These are phyloP conservation scores for Callipepla squamata DNA, from an alignment of 2,113 vertebrate genomes.

Conservation along the genomic window DNA sequence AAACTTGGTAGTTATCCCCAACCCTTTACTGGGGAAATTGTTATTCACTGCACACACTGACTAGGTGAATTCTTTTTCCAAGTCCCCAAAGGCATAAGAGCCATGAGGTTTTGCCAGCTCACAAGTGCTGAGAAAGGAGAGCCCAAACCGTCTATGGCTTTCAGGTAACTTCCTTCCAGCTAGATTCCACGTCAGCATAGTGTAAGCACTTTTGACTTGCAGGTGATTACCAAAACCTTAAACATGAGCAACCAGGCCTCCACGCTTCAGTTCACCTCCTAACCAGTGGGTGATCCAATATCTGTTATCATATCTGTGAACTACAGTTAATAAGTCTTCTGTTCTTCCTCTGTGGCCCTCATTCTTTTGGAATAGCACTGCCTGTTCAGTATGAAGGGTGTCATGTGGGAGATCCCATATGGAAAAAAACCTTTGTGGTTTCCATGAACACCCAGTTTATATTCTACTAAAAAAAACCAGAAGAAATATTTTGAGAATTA, in stretches of 20 bases:
- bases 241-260: background rate
- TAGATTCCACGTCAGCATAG: background rate
- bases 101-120: fast-evolving
- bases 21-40: background rate
- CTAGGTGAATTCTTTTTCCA: background rate
- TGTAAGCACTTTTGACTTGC: background rate
- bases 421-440: background rate
- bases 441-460: background rate
- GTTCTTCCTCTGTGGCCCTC: background rate
- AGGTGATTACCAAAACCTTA: background rate
- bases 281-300: no score
- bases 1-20: background rate
- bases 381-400: background rate
- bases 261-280: background rate
- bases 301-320: background rate
- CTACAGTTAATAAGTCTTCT: background rate
- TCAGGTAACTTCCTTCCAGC: background rate
- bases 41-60: background rate
- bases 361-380: background rate
- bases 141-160: background rate
- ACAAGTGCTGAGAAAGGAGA: background rate
- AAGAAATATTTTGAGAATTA: background rate
- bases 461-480: background rate
- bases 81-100: background rate
- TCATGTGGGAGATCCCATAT: background rate